Base-by-base conservation (phyloP, 2,113 vertebrate genomes). In the Lampris incognitus region DNA sequence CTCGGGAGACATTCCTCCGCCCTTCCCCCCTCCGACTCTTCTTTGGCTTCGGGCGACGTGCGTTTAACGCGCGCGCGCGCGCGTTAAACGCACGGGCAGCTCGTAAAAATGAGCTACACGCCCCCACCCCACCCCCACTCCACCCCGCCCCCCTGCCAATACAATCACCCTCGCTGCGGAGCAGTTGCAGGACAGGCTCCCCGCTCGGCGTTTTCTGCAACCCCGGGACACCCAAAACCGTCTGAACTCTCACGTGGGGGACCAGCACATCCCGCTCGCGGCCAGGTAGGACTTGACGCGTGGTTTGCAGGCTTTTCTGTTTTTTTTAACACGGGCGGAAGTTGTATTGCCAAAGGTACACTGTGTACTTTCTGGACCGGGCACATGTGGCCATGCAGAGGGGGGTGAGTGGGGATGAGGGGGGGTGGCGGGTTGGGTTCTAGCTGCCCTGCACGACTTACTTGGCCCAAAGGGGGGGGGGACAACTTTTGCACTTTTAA, bases 191-290 rank as follows among this genome's bases (percentile, higher is more conserved):
- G 62, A 66, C 71, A 55, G 61, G 11, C 40, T 72, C 60, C 68
- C 66, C 13, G 44, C 6, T 46, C n/a, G 49, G 50, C 60, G 36
- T 61, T 46, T 55, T 60, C 75, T 79, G 55, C 49, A 24, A 24
- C 38, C 50, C 44, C 36, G 10, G 2, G 63, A 69, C 56, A 63
- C 49, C n/a, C 59, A 1, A 42, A 1, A 56, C n/a, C 5, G 41
- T 72, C 57, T 58, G 10, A 1, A 50, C 67, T 13, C 57, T 55
- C 69, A 3, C 2, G 44, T 68, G 71, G 66, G 73, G 67, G 79
- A 88, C 72, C 71, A n/a, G 24, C 71, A 69, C 80, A 0, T 74
- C 72, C 76, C 86, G 41, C 74, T 86, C 72, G 81, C 78, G 73
- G 51, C 40, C 65, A 82, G 87, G 89, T 91, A 87, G 44, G 84